phyloP scores from a whole-genome alignment of 2,113 vertebrate species.

The Nycticebus coucang region DNA sequence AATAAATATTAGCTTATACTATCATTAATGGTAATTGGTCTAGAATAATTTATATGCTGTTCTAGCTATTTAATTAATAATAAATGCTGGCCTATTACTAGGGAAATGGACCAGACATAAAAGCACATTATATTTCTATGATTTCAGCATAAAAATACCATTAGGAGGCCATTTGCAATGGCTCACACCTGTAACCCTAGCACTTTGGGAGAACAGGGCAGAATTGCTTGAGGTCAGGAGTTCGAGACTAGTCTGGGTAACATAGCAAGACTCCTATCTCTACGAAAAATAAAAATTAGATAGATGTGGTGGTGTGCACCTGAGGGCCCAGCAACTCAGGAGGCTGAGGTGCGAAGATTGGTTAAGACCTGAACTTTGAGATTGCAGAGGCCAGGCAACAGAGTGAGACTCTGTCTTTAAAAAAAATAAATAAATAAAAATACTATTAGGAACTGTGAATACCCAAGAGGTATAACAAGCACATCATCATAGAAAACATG shows the following conservation, averaged over 20 bases:
- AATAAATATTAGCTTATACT: slow-evolving; percentile 4
- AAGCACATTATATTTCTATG: background rate
- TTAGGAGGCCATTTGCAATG: background rate
- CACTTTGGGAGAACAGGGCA: too few relatives aligned
- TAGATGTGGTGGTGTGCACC: too few relatives aligned
- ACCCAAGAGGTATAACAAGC: background rate
- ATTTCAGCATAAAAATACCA: slow-evolving; percentile 41
- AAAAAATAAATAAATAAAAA: slow-evolving; percentile 27
- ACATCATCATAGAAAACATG: background rate
- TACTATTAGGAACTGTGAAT: background rate
- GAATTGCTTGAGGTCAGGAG: too few relatives aligned
- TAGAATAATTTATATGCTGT: slow-evolving; percentile 27
- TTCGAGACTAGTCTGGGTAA: too few relatives aligned
- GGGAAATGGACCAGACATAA: slow-evolving; percentile 17
- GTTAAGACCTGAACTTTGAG: too few relatives aligned
- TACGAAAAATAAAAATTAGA: too few relatives aligned
- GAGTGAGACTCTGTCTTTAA: too few relatives aligned
- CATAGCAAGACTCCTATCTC: too few relatives aligned
- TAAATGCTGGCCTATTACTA: background rate
- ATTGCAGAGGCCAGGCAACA: too few relatives aligned
- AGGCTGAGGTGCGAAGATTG: too few relatives aligned
- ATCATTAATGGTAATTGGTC: background rate
- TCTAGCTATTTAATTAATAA: slow-evolving; percentile 15
- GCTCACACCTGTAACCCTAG: too few relatives aligned
- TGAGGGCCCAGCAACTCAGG: too few relatives aligned